Base-by-base conservation (phyloP, 2,888 invertebrate species). In the Nycteola revayana region DNA sequence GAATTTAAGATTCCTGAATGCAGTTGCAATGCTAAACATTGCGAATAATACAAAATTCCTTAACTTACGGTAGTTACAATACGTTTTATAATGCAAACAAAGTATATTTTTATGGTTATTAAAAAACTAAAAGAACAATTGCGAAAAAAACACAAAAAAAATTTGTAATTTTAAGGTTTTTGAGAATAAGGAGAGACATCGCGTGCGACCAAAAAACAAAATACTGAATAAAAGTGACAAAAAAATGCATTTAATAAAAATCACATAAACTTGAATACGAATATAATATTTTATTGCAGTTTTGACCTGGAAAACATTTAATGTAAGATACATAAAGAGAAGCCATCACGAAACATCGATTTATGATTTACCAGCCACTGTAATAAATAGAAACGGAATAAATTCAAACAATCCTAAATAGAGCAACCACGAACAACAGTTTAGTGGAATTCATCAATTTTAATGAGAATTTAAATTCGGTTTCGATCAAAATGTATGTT, bases 401-500 rank as follows among this genome's bases (percentile, higher is more conserved):
- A 32, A 35, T 44, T 40, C 41, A 52, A 32, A 40, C 34, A 29
- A 23, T 35, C 42, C 39, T 42, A 48, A 53, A 50, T 58, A 42
- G 37, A 28, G 20, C 34, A 36, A 45, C 38, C 53, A 40, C 49
- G 40, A 50, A 56, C 47, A 58, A 42, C 31, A 41, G 55, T 50
- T 45, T 40, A 41, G 39, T 25, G 30, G 55, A 50, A 56, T 56
- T 46, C 49, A 50, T 59, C 45, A 43, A 56, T 56, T 59, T 59
- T 50, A 65, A 55, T 57, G 52, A 48, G 37, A 45, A 36, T 53
- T 56, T 43, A 36, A 49, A 59, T 54, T 48, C 36, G 46, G 44
- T 52, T 43, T 35, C 41, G 52, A 59, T 54, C 44, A 52, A 57
- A 43, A 42, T 44, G 51, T 42, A 36, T 40, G 32, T 26, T 28